Evolutionary conservation across 2,113 vertebrate species (phyloP).

Genomic region (Cephalopterus ornatus): DNA sequence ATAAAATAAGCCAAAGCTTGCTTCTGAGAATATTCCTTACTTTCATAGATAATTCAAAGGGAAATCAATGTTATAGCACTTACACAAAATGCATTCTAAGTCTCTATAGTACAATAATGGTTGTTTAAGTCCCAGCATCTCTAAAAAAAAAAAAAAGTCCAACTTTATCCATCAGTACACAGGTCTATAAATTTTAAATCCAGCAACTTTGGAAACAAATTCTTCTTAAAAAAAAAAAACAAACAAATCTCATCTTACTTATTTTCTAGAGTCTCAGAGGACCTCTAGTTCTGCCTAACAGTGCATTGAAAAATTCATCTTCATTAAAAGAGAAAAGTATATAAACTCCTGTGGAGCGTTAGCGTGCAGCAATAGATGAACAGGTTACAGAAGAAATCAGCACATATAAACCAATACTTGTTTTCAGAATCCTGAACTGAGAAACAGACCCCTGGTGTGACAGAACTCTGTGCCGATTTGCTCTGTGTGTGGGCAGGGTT

Average conservation of each 20-base stretch:
- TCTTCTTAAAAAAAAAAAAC: not conserved
- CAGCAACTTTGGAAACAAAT: not conserved
- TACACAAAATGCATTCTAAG: not conserved
- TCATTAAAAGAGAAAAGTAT: not conserved
- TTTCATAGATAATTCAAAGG: not conserved
- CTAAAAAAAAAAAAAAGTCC: too few species aligned
- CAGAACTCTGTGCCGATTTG: rapidly evolving
- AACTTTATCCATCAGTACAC: not conserved
- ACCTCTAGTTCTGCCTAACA: not conserved
- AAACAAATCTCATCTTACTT: rapidly evolving
- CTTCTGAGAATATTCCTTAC: not conserved
- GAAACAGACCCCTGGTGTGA: rapidly evolving
- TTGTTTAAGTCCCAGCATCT: not conserved
- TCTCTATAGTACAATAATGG: not conserved
- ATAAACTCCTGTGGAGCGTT: not conserved
- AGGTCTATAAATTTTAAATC: not conserved
- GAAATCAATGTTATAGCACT: not conserved
- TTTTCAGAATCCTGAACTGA: rapidly evolving
- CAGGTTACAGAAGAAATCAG: not conserved
- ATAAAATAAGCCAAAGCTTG: not conserved
- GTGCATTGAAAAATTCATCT: not conserved
- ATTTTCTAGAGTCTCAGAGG: not conserved
- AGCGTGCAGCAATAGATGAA: not conserved
- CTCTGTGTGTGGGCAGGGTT: rapidly evolving
- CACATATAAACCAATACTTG: not conserved